Conservation (phyloP, 2,113 vertebrate genomes). For the Trematomus loennbergii region DNA sequence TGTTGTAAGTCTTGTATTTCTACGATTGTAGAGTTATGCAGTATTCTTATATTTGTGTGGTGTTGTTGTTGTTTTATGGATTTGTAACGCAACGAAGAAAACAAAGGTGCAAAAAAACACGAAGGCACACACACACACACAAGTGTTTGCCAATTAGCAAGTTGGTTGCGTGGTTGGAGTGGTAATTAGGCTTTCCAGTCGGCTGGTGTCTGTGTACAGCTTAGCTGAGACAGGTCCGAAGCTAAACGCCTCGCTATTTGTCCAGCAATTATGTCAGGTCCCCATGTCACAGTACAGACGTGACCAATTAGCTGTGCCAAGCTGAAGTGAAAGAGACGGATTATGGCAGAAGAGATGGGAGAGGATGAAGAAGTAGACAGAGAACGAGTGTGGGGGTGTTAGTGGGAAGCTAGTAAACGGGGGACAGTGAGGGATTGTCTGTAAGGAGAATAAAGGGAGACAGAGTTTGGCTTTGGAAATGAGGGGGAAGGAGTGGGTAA, state of each 20-base stretch:
- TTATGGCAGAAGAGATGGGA: constrained; percentile 76
- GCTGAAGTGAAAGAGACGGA: constrained; percentile 76
- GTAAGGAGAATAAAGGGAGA: constrained; percentile 54
- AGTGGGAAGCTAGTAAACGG: constrained; percentile 14
- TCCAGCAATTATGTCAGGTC: constrained; percentile 84
- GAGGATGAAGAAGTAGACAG: constrained; percentile 63
- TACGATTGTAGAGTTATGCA: no score
- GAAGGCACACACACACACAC: constrained; percentile 46
- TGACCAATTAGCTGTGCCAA: constrained; percentile 84
- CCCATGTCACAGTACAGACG: constrained; percentile 80
- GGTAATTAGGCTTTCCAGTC: constrained; percentile 81
- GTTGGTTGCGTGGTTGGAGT: constrained; percentile 64
- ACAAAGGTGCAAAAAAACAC: constrained; percentile 29
- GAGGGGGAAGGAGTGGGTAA: constrained; percentile 37
- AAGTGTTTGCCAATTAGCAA: constrained; percentile 81
- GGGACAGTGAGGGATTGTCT: constrained; percentile 42
- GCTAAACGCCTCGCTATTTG: constrained; percentile 83
- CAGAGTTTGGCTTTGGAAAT: constrained; percentile 54
- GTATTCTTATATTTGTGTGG: background rate
- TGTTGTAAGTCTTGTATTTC: background rate
- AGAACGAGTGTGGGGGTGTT: constrained; percentile 43
- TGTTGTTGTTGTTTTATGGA: background rate
- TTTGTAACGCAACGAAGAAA: constrained; percentile 27
- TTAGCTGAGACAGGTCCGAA: constrained; percentile 78
- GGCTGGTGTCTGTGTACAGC: constrained; percentile 76